Evolutionary conservation across 2,113 vertebrate genomes (phyloP).

Genomic region (Callipepla squamata): DNA sequence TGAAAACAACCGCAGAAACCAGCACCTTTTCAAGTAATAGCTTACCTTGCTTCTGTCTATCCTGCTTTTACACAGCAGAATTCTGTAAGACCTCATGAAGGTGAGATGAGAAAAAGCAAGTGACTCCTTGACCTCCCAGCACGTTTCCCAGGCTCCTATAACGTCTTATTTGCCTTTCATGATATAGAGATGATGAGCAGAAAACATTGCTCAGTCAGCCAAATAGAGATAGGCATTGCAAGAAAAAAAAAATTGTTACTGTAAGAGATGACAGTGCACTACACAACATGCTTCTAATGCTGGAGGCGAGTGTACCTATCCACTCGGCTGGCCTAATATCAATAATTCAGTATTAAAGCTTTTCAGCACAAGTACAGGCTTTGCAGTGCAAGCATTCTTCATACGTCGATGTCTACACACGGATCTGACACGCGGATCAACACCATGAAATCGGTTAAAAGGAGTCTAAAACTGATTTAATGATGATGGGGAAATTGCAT

Average conservation of each 20-base stretch:
- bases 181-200: not conserved
- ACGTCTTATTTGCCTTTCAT: not conserved
- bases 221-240: not conserved
- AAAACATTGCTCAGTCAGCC: not conserved
- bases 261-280: not conserved
- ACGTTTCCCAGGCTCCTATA: not conserved
- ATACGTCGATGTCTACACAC: not conserved
- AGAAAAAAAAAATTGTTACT: not conserved
- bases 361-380: not conserved
- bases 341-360: slow-evolving; percentile 20
- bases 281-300: not conserved
- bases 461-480: not conserved
- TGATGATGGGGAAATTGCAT: not conserved
- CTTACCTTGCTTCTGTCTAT: not conserved
- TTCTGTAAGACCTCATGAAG: not conserved
- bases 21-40: not conserved
- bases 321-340: not conserved
- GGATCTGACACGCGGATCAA: not conserved
- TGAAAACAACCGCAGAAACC: not conserved
- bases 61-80: not conserved
- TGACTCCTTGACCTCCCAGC: not conserved
- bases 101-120: not conserved
- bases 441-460: slow-evolving; percentile 19
- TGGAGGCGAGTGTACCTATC: slow-evolving; percentile 8
- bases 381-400: not conserved